These are phyloP conservation scores for Atlantisia rogersi DNA, from an alignment of 2,113 vertebrate genomes.

Conservation along the genomic window DNA sequence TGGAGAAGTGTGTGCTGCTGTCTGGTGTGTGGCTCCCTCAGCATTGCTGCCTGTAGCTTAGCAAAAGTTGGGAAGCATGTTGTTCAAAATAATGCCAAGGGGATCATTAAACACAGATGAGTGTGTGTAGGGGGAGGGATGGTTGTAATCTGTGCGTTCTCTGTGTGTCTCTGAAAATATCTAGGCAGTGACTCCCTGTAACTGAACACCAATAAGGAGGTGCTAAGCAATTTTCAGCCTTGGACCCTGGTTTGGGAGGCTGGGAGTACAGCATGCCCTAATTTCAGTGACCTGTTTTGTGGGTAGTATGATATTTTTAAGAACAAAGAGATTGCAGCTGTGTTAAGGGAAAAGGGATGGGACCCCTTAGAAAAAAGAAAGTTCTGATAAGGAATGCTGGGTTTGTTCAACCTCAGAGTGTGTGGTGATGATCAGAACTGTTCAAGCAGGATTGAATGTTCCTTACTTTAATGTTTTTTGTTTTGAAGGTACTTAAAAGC, in stretches of 20 bases:
- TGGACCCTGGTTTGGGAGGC: neutral
- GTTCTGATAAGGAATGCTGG: neutral
- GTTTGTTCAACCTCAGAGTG: neutral
- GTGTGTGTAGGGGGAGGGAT: neutral
- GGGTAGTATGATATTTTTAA: neutral
- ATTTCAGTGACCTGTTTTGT: neutral
- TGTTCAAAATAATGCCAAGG: neutral
- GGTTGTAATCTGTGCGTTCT: neutral
- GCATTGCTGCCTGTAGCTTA: neutral
- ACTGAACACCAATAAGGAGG: neutral
- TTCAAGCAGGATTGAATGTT: neutral
- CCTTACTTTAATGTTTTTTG: neutral
- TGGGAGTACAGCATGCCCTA: neutral
- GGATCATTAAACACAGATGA: neutral
- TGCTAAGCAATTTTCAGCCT: neutral
- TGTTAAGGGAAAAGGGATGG: neutral
- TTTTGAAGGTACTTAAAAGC: conserved; percentile 84
- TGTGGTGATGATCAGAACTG: neutral
- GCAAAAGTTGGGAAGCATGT: neutral
- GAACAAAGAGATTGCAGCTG: neutral
- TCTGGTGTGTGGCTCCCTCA: neutral
- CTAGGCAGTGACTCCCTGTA: neutral
- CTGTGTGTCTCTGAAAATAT: neutral
- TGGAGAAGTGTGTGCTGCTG: neutral
- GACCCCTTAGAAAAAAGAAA: neutral